phyloP scores from a whole-genome alignment of 64 coral and sea anemone genomes.

The Trachythela sp. region DNA sequence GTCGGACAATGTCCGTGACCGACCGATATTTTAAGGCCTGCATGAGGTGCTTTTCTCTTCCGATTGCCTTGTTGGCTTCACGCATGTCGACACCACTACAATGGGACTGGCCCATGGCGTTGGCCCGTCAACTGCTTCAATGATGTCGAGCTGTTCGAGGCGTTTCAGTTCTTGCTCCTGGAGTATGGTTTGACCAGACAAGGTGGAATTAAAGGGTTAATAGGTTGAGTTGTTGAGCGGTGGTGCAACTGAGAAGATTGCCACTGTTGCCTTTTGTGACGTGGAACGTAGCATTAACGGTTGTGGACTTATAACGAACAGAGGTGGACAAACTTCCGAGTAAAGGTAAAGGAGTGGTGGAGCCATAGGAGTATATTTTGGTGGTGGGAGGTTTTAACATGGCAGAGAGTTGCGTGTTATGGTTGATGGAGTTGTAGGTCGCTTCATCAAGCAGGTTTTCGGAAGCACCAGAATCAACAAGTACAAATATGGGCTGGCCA shows the following conservation, averaged over 20 bases:
- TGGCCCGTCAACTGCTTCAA: slow-evolving; percentile 26
- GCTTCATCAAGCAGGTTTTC: not conserved
- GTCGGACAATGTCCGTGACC: no score
- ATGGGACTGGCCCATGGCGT: slow-evolving; percentile 52
- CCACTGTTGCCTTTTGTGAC: not conserved
- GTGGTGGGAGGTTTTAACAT: not conserved
- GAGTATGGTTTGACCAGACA: slow-evolving; percentile 42
- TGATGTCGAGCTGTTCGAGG: slow-evolving; percentile 50
- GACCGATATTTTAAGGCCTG: no score
- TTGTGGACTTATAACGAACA: no score
- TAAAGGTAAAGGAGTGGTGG: no score
- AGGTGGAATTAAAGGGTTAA: slow-evolving; percentile 46
- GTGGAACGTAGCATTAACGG: slow-evolving; percentile 1
- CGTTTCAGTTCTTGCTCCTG: slow-evolving; percentile 52
- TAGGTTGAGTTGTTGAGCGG: not conserved
- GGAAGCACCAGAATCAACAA: not conserved
- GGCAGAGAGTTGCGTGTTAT: not conserved
- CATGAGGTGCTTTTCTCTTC: not conserved
- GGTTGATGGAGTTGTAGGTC: not conserved
- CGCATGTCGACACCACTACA: slow-evolving; percentile 32
- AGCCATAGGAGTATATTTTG: not conserved
- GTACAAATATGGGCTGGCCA: not conserved
- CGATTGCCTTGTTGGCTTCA: not conserved
- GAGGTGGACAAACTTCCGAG: no score
- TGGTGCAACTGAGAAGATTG: not conserved